phyloP scores from a whole-genome alignment of 1,140 invertebrate species.

The Gonatopus flavifemur region DNA sequence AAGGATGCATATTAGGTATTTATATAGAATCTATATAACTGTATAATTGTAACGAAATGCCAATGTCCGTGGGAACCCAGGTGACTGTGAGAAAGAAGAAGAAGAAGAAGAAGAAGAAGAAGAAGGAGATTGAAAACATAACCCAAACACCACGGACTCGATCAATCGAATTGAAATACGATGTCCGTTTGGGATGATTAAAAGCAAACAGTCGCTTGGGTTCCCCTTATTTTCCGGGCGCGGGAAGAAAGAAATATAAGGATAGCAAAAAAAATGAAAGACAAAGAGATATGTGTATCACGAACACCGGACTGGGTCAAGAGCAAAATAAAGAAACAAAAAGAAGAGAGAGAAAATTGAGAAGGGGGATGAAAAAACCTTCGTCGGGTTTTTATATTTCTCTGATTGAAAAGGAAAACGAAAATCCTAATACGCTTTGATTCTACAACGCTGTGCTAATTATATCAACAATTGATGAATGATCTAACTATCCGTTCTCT shows the following conservation, averaged over 20 bases:
- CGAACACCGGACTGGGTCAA: no score
- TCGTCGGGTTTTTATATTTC: conserved; percentile 27
- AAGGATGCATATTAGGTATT: conserved; percentile 59
- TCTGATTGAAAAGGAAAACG: conserved; percentile 18
- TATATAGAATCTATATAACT: conserved; percentile 58
- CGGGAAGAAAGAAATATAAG: conserved; percentile 28
- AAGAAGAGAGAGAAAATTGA: conserved; percentile 10
- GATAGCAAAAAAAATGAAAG: conserved; percentile 18
- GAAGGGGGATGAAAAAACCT: conserved; percentile 16
- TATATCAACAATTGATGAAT: conserved; percentile 40
- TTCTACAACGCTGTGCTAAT: conserved; percentile 47
- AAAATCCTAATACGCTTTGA: conserved; percentile 41
- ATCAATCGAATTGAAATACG: conserved; percentile 25
- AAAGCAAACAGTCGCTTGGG: conserved; percentile 35
- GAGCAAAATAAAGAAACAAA: conserved; percentile 16
- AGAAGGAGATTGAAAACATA: no score
- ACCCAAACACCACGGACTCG: neutral
- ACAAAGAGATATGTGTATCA: no score
- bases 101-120: no score
- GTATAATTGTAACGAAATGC: conserved; percentile 58
- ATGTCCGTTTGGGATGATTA: conserved; percentile 1
- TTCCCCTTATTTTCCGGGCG: conserved; percentile 27
- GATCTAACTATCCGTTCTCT: conserved; percentile 29
- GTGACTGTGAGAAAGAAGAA: conserved; percentile 27
- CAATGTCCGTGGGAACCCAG: conserved; percentile 53